Conservation (phyloP, 2,888 invertebrate genomes). For the Melinopterus prodromus region DNA sequence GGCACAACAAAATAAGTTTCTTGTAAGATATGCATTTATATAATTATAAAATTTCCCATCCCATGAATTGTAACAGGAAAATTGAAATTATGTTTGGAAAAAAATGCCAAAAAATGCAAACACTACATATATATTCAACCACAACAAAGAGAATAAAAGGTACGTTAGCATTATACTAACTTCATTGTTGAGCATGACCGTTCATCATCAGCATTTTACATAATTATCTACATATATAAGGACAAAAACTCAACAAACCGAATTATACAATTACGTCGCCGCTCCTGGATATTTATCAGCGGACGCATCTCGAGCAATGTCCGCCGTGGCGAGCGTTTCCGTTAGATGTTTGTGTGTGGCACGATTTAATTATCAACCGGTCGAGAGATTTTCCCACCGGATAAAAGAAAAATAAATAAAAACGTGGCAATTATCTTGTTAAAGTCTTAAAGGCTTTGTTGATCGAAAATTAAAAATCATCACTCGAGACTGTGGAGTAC, state of each 20-base stretch:
- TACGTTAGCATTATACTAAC: not conserved
- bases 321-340: slow-evolving; percentile 7
- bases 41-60: no score
- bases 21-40: no score
- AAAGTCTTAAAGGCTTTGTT: slow-evolving; percentile 39
- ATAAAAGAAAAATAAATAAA: slow-evolving; percentile 39
- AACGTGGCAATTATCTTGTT: slow-evolving; percentile 41
- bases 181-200: not conserved
- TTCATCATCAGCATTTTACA: not conserved
- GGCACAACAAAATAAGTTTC: no score
- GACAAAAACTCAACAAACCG: slow-evolving; percentile 8
- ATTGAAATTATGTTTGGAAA: no score
- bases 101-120: no score
- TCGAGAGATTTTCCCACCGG: slow-evolving; percentile 30
- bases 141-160: no score
- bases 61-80: no score
- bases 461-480: slow-evolving; percentile 40
- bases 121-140: no score
- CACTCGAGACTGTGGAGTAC: slow-evolving; percentile 36
- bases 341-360: slow-evolving; percentile 33
- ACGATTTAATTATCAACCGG: slow-evolving; percentile 17
- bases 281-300: not conserved
- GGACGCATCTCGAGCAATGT: not conserved
- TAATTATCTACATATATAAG: not conserved
- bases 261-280: not conserved